Evolutionary conservation across 2,113 vertebrate species (phyloP).

Genomic region (Leucopternis melanops): DNA sequence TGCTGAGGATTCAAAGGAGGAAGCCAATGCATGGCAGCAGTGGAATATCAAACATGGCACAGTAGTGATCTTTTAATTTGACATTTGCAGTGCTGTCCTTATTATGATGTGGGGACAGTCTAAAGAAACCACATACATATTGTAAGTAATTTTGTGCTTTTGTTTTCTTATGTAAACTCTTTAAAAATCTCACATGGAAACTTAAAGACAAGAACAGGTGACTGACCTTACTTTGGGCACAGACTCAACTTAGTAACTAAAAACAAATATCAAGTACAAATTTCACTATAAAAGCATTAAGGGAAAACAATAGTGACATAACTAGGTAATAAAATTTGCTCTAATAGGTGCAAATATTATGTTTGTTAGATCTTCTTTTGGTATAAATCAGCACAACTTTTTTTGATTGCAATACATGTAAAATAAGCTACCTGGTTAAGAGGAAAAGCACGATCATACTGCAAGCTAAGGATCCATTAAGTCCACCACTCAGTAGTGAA

Average conservation of each 20-base stretch:
- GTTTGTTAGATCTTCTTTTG: neutral
- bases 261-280: neutral
- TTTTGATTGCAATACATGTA: neutral
- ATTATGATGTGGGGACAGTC: neutral
- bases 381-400: neutral
- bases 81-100: neutral
- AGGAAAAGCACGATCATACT: neutral
- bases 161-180: neutral
- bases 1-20: slow-evolving; percentile 16
- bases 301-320: neutral
- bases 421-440: neutral
- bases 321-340: neutral
- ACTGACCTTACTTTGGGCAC: neutral
- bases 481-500: neutral
- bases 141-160: neutral
- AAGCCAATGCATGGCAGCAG: neutral
- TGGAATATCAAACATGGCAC: slow-evolving; percentile 31
- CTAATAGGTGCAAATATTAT: neutral
- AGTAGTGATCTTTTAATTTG: neutral
- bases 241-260: neutral
- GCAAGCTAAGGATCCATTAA: neutral
- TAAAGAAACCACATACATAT: neutral
- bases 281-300: neutral
- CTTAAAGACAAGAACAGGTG: neutral
- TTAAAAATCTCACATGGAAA: neutral